phyloP scores from a whole-genome alignment of 1,140 invertebrate species.

The Drosophila ironensis region DNA sequence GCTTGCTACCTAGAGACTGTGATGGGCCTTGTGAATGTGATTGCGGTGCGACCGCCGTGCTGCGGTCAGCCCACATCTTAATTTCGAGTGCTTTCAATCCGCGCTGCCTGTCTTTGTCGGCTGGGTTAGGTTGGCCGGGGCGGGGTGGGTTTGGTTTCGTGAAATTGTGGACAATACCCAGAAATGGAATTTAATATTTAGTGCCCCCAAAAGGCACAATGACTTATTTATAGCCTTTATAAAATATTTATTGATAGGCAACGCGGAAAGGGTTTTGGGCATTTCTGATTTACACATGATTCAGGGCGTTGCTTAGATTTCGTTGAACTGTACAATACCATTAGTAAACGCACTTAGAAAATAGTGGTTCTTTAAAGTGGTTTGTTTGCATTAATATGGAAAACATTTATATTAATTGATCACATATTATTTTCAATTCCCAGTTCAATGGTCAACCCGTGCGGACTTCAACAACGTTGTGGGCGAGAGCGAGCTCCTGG shows the following conservation, averaged over 20 bases:
- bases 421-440: neutral
- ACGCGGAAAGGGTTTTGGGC: too few relatives aligned
- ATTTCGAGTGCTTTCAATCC: conserved; percentile 3
- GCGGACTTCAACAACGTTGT: conserved; percentile 90
- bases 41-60: conserved; percentile 12
- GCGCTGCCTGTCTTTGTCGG: neutral
- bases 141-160: neutral
- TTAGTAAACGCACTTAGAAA: too few relatives aligned
- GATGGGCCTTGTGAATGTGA: neutral
- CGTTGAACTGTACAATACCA: too few relatives aligned
- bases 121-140: neutral
- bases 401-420: too few relatives aligned
- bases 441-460: conserved; percentile 93
- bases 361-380: too few relatives aligned
- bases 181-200: neutral
- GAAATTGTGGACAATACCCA: neutral
- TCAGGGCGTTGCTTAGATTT: too few relatives aligned
- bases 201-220: neutral
- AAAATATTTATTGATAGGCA: neutral
- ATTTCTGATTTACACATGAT: too few relatives aligned
- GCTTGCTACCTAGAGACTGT: neutral
- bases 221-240: too few relatives aligned
- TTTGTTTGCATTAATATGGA: too few relatives aligned
- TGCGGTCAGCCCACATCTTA: conserved; percentile 22
- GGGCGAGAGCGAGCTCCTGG: conserved; percentile 90